Evolutionary conservation across 2,888 invertebrate species (phyloP), one percentile per base, ranked within the genome.

Genomic region (Coelogynopora nodosa): DNA sequence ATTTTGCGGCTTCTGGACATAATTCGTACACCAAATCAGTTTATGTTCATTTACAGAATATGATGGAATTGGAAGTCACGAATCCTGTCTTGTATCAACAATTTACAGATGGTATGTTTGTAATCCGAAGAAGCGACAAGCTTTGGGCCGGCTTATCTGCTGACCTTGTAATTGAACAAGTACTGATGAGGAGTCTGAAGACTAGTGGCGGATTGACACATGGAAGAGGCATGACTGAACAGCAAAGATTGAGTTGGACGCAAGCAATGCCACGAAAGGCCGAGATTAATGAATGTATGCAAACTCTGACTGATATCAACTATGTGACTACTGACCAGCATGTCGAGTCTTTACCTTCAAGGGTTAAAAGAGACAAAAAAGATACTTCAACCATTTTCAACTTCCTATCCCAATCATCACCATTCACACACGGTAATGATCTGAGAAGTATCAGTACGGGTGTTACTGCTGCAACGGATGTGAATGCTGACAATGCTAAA

Each of bases 11-110:
- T 23, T 67, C 88, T 81, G 88, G 89, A 81, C 89, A 89, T 89
- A 89, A 89, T 84, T 88, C 88, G 0, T 89, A 87, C 5, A 88
- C 89, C 28, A 89, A 89, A 29, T 89, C 89, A 80, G 88, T 89
- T 67, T 88, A 89, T 67, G 88, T 89, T 49, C 89, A 88, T 67
- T 88, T 88, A 82, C 87, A 89, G 86, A 88, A 88, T 0, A 89
- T 89, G 85, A 88, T 88, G 67, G 88, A 89, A 74, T 88, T 89
- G 23, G 86, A 89, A 28, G 87, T 83, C n/a, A 88, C 10, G 0
- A 81, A 87, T 30, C 89, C 88, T 74, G 88, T 89, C 67, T 82
- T 89, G 0, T 83, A 88, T 82, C n/a, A 13, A 74, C 10, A 74
- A 74, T 74, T 74, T 23, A 74, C 27, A 74, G 23, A 74, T 23